Percentiles rank a stretch among this genome's conserved stretches.
Conservation (phyloP, 2,113 vertebrate genomes). For the Aptenodytes forsteri region DNA sequence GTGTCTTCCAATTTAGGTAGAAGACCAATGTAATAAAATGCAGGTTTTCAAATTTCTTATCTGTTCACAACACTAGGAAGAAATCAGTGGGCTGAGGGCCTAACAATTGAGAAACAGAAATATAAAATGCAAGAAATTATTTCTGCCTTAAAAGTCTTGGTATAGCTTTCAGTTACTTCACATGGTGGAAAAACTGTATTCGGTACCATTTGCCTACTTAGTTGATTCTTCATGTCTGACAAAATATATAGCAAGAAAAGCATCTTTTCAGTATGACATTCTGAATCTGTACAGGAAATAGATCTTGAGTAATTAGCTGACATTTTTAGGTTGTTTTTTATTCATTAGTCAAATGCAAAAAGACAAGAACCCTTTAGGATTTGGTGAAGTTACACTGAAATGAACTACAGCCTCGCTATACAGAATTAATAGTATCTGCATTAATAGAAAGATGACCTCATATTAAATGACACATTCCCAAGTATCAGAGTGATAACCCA, state of each 20-base stretch:
- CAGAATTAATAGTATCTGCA: background rate
- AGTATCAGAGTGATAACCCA: background rate
- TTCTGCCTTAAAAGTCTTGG: background rate
- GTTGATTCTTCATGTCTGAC: background rate
- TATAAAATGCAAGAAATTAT: background rate
- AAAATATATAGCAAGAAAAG: background rate
- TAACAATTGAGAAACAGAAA: background rate
- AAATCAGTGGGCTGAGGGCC: background rate
- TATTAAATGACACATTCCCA: background rate
- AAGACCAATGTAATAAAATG: background rate
- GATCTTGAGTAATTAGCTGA: background rate
- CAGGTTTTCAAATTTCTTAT: background rate
- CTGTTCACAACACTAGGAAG: background rate
- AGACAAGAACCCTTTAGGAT: background rate
- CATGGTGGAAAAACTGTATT: background rate
- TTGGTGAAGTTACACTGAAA: background rate
- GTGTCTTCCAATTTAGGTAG: background rate
- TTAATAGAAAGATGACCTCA: background rate
- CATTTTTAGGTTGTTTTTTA: background rate
- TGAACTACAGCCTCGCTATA: background rate
- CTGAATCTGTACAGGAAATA: background rate
- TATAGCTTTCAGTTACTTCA: background rate
- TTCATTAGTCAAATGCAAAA: background rate
- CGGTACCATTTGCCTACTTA: background rate
- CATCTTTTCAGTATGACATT: background rate